Conservation (phyloP, 1,140 invertebrate genomes). For the Drosophila setifemur region DNA sequence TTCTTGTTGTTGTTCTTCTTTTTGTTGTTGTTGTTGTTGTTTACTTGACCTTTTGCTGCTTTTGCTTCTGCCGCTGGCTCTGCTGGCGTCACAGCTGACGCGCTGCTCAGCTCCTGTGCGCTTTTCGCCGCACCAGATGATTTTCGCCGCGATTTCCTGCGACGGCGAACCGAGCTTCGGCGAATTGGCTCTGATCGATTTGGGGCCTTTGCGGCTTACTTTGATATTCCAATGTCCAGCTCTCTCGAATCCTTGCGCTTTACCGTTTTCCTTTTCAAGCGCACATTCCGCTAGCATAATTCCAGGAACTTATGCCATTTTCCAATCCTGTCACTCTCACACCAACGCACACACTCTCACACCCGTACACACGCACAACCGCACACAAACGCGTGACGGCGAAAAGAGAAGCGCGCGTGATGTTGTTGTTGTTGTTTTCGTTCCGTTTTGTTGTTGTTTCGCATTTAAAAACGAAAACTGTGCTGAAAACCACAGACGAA, state of each 20-base stretch:
- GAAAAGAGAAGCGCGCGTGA: conserved; percentile 30
- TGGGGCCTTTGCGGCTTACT: conserved; percentile 61
- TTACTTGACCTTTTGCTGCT: conserved; percentile 55
- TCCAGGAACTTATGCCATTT: conserved; percentile 63
- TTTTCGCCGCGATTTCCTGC: conserved; percentile 42
- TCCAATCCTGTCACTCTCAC: conserved; percentile 29
- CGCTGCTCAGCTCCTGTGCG: conserved; percentile 23
- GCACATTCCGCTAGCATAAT: conserved; percentile 54
- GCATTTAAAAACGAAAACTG: conserved; percentile 25
- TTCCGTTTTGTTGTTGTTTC: neutral
- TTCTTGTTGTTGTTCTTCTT: neutral
- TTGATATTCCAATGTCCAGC: conserved; percentile 38
- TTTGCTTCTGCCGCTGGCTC: conserved; percentile 25
- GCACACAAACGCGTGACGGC: conserved; percentile 31
- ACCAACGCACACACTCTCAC: conserved; percentile 3
- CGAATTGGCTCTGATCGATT: conserved; percentile 68
- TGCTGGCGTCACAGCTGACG: conserved; percentile 41
- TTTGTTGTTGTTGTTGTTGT: conserved; percentile 31
- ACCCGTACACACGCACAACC: conserved; percentile 23
- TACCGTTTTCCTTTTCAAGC: conserved; percentile 12
- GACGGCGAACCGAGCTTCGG: conserved; percentile 23
- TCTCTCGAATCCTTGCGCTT: conserved; percentile 4
- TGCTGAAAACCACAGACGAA: conserved; percentile 46
- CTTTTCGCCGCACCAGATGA: conserved; percentile 49
- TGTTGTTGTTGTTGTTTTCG: conserved; percentile 2